phyloP scores from a whole-genome alignment of 2,797 vertebrate species.

The Mycteria americana region DNA sequence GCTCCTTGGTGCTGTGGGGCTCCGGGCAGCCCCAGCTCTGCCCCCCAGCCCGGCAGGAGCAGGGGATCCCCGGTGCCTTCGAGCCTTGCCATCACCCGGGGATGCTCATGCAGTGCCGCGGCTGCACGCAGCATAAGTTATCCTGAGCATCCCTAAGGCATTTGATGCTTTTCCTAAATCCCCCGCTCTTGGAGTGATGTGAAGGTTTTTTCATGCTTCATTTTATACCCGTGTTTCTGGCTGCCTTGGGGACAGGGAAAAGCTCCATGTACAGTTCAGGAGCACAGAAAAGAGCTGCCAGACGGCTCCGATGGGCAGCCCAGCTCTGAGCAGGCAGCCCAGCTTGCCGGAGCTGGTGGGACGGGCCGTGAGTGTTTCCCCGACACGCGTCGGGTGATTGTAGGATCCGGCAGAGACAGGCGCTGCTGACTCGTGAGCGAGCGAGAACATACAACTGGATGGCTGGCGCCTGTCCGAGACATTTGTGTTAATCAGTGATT shows the following conservation, averaged over 20 bases:
- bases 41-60: accelerated
- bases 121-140: background rate
- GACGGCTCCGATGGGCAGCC: background rate
- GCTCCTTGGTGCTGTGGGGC: background rate
- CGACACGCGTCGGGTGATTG: background rate
- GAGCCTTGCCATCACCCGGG: accelerated
- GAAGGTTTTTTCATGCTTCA: accelerated
- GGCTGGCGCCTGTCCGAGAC: background rate
- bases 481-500: background rate
- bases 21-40: background rate
- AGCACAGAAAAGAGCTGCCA: background rate
- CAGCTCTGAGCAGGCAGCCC: background rate
- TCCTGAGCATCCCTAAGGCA: background rate
- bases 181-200: background rate
- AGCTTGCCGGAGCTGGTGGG: background rate
- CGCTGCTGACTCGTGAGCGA: background rate
- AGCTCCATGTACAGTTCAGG: accelerated
- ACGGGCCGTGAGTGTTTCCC: accelerated
- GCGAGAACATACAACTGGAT: background rate
- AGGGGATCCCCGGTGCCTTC: accelerated
- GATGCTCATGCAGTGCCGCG: accelerated
- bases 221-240: background rate
- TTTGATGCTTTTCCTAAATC: background rate
- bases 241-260: background rate
- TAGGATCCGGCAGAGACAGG: background rate